phyloP scores from a whole-genome alignment of 2,797 vertebrate genomes.

The Pipistrellus pygmaeus region DNA sequence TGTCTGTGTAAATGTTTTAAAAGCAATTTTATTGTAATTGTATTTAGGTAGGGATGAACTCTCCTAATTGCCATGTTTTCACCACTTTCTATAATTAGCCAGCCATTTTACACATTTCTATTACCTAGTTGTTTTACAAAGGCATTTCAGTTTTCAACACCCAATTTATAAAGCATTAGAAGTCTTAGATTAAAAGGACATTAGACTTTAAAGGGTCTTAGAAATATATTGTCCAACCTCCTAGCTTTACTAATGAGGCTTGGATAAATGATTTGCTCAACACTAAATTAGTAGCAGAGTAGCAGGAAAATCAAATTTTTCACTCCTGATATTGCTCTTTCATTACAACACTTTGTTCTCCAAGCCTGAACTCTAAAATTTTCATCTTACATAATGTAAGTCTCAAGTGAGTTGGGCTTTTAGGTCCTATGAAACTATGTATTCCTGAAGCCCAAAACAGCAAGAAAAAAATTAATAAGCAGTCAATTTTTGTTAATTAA shows the following conservation, averaged over 20 bases:
- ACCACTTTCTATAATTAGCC: not conserved
- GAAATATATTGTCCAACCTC: not conserved
- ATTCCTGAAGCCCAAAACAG: not conserved
- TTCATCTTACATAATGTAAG: not conserved
- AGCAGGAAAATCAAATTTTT: constrained; percentile 7
- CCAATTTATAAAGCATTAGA: constrained; percentile 48
- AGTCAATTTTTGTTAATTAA: constrained; percentile 30
- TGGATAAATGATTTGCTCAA: constrained; percentile 45
- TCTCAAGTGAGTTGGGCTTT: not conserved
- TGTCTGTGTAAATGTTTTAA: constrained; percentile 12
- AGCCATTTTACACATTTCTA: not conserved
- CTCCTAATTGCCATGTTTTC: not conserved
- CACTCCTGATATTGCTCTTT: not conserved
- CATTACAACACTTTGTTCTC: constrained; percentile 21
- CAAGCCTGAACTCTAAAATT: not conserved
- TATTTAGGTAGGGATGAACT: not conserved
- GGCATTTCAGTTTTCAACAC: not conserved
- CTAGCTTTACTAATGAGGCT: constrained; percentile 9
- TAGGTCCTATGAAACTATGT: not conserved
- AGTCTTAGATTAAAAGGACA: constrained; percentile 46
- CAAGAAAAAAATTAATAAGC: not conserved
- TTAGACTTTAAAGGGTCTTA: constrained; percentile 2
- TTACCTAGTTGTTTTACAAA: not conserved
- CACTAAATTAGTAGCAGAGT: constrained; percentile 49
- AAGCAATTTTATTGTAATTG: not conserved